Evolutionary conservation across 2,113 vertebrate genomes (phyloP).

Genomic region (Triplophysa tibetana): DNA sequence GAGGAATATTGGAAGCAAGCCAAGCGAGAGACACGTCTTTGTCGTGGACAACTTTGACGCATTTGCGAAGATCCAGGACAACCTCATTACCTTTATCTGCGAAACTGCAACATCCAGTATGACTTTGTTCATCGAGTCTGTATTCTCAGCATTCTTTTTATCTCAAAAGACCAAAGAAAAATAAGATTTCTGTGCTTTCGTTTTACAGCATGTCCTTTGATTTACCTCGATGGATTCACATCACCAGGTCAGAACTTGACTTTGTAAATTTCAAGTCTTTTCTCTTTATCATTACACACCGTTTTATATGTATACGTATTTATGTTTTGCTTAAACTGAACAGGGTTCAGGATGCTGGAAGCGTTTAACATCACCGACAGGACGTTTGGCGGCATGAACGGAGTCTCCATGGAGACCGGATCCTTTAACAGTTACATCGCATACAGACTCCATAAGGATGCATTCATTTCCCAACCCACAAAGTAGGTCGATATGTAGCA

Average conservation of each 20-base stretch:
- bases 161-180: not conserved
- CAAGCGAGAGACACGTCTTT: slow-evolving; percentile 94
- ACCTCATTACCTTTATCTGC: slow-evolving; percentile 96
- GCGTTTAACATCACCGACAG: slow-evolving; percentile 95
- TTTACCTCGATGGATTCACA: slow-evolving; percentile 96
- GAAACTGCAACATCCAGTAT: slow-evolving; percentile 98
- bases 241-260: slow-evolving; percentile 85
- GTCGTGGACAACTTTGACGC: slow-evolving; percentile 96
- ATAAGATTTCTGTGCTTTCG: slow-evolving; percentile 10
- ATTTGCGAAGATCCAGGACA: slow-evolving; percentile 96
- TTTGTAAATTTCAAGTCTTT: not conserved
- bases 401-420: slow-evolving; percentile 92
- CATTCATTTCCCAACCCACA: slow-evolving; percentile 89
- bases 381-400: slow-evolving; percentile 87
- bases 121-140: slow-evolving; percentile 50
- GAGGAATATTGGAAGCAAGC: slow-evolving; percentile 92
- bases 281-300: not conserved
- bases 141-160: not conserved
- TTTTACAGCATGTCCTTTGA: slow-evolving; percentile 91
- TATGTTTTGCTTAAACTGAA: slow-evolving; percentile 17
- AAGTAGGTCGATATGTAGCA: slow-evolving; percentile 73
- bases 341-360: slow-evolving; percentile 98
- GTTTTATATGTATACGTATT: not conserved
- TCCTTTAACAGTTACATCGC: slow-evolving; percentile 92
- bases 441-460: slow-evolving; percentile 91